Evolutionary conservation across 2,888 invertebrate genomes (phyloP).

Genomic region (Theretra japonica): DNA sequence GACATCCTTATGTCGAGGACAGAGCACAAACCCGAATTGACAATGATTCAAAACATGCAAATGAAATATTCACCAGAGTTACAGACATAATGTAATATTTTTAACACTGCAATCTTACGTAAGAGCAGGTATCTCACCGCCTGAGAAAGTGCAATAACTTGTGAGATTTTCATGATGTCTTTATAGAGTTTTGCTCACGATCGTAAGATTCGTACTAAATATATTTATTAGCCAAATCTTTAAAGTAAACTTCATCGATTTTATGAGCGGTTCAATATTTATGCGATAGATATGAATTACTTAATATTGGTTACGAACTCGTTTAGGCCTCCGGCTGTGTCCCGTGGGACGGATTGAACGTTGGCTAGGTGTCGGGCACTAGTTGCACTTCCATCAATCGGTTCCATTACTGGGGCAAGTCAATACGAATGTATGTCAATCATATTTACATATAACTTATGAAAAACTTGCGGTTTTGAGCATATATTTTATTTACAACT

Average conservation of each 20-base stretch:
- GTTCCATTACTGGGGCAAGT: too few relatives aligned
- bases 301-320: too few relatives aligned
- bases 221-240: not conserved
- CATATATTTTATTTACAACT: too few relatives aligned
- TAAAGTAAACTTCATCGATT: not conserved
- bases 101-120: not conserved
- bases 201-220: not conserved
- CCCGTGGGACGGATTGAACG: too few relatives aligned
- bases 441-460: too few relatives aligned
- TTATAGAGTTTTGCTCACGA: not conserved
- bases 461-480: too few relatives aligned
- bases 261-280: too few relatives aligned
- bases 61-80: not conserved
- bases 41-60: not conserved
- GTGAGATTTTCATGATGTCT: not conserved
- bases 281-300: too few relatives aligned
- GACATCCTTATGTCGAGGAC: constrained; percentile 24
- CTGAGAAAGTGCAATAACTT: constrained; percentile 6
- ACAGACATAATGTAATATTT: not conserved
- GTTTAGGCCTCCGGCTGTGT: too few relatives aligned
- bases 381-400: too few relatives aligned
- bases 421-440: too few relatives aligned
- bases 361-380: too few relatives aligned
- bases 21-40: not conserved
- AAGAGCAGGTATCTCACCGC: constrained; percentile 6